A percentile compares a stretch with the other conserved stretches of the same genome.
Evolutionary conservation across 2,113 vertebrate genomes (phyloP).

Genomic region (Pollachius pollachius): DNA sequence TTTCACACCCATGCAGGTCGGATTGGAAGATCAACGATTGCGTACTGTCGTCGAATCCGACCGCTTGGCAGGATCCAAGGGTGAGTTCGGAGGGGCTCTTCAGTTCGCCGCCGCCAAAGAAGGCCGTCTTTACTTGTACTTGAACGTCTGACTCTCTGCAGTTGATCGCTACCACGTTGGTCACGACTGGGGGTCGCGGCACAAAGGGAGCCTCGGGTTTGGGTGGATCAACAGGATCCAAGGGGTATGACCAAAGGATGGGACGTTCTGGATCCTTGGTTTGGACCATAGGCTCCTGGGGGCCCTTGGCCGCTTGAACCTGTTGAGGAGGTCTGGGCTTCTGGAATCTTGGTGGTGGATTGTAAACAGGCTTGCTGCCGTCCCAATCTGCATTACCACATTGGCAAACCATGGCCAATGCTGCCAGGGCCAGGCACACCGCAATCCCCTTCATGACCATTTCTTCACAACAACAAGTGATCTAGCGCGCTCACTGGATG

Average conservation of each 20-base stretch:
- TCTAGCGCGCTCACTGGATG: slow-evolving; percentile 38
- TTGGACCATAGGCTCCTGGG: background rate
- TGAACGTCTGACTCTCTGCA: slow-evolving; percentile 47
- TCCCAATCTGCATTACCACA: slow-evolving; percentile 46
- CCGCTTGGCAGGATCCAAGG: slow-evolving; percentile 45
- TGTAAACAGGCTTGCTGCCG: background rate
- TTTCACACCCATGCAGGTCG: slow-evolving; percentile 51
- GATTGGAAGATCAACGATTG: slow-evolving; percentile 52
- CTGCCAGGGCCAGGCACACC: slow-evolving; percentile 47
- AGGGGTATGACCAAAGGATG: slow-evolving; percentile 54
- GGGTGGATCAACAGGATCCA: background rate
- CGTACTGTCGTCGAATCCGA: background rate
- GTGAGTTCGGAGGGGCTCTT: slow-evolving; percentile 45
- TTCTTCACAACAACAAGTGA: slow-evolving; percentile 52
- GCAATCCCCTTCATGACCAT: slow-evolving; percentile 45
- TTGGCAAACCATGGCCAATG: slow-evolving; percentile 37
- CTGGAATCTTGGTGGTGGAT: background rate
- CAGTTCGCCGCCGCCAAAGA: slow-evolving; percentile 53
- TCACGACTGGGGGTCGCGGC: slow-evolving; percentile 32
- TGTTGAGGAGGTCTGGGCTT: background rate
- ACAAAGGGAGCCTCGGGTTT: slow-evolving; percentile 1
- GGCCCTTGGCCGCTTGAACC: background rate
- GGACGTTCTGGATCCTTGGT: slow-evolving; percentile 34
- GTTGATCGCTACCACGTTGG: slow-evolving; percentile 39
- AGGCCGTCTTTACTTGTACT: slow-evolving; percentile 58